Conservation (phyloP, 2,888 invertebrate genomes). For the Lochmaea crataegi region DNA sequence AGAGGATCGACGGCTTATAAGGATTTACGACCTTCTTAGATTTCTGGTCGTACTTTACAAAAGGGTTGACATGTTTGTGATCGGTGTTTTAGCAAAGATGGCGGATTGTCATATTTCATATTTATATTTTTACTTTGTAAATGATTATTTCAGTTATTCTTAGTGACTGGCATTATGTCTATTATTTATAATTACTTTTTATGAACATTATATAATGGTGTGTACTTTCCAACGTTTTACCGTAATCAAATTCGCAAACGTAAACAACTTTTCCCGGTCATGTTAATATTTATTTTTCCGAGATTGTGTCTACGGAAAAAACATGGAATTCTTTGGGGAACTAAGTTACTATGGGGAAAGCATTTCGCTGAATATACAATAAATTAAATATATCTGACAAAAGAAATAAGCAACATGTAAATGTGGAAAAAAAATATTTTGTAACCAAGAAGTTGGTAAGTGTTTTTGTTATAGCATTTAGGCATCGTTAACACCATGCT, state of each 20-base stretch:
- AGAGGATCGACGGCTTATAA: no score
- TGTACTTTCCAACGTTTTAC: not conserved
- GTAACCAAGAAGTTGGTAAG: no score
- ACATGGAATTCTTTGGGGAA: constrained; percentile 14
- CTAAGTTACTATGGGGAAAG: constrained; percentile 1
- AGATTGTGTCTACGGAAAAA: constrained; percentile 23
- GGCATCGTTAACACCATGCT: constrained; percentile 12
- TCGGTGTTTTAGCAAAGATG: no score
- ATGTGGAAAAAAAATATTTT: no score
- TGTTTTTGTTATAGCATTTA: constrained; percentile 10
- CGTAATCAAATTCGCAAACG: constrained; percentile 21
- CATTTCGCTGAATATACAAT: constrained; percentile 10
- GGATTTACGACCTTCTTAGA: no score
- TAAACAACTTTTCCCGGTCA: constrained; percentile 13
- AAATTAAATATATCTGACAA: constrained; percentile 14
- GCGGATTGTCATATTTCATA: no score
- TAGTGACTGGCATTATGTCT: no score
- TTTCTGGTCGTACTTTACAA: no score
- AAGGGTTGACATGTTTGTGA: no score
- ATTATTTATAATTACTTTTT: no score
- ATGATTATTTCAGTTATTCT: no score
- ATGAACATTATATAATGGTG: not conserved
- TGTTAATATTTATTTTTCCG: constrained; percentile 24
- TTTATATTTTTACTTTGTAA: no score
- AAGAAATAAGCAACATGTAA: not conserved